Evolutionary conservation across 2,797 vertebrate species (phyloP).

Genomic region (Anomalospiza imberbis): DNA sequence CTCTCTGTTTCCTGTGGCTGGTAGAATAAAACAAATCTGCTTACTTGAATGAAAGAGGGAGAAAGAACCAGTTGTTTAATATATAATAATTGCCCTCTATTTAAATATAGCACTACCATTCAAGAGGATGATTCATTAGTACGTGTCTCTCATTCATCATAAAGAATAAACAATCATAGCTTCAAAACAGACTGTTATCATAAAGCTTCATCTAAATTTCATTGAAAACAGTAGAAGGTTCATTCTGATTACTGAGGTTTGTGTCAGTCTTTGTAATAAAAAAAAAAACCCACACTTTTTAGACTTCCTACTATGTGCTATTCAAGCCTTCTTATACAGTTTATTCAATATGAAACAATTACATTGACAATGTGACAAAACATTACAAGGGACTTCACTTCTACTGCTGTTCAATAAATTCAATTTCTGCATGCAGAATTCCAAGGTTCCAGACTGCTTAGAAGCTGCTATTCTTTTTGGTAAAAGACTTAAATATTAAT

Average conservation of each 20-base stretch:
- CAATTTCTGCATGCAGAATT: background rate
- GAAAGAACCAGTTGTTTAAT: constrained; percentile 15
- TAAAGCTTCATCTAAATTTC: background rate
- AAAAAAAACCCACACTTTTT: background rate
- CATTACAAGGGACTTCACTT: background rate
- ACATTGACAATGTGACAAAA: background rate
- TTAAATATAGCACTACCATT: constrained; percentile 1
- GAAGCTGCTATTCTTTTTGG: background rate
- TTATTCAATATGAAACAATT: background rate
- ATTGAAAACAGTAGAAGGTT: background rate
- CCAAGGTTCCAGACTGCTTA: background rate
- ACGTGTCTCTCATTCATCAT: background rate
- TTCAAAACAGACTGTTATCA: background rate
- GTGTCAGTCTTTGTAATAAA: background rate
- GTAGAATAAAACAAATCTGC: background rate
- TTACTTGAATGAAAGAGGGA: background rate
- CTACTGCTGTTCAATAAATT: background rate
- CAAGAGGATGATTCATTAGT: background rate
- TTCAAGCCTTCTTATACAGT: background rate
- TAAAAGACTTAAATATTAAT: background rate
- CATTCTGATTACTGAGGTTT: background rate
- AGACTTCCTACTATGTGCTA: background rate
- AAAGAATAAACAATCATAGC: background rate
- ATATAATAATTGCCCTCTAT: background rate
- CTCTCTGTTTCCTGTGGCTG: background rate